These are phyloP conservation scores for Melanotaenia boesemani DNA, from an alignment of 2,797 vertebrate species.

Conservation along the genomic window DNA sequence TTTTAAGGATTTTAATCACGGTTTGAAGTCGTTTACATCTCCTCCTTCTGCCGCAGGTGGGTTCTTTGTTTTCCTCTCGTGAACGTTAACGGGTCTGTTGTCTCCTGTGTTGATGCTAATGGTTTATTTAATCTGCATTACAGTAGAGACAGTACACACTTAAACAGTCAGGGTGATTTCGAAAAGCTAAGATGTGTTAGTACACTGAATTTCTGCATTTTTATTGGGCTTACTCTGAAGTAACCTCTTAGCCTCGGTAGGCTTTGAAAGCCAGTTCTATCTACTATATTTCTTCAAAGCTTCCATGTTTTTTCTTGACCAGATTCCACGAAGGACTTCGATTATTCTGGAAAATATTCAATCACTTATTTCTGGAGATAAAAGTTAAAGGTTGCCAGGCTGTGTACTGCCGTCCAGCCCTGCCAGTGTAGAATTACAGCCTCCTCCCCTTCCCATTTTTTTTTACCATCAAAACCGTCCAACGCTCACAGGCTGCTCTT, in stretches of 20 bases:
- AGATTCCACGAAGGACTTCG: accelerated
- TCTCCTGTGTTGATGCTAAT: accelerated
- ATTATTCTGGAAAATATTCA: background rate
- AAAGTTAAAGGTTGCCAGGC: constrained; percentile 28
- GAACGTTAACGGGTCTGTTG: constrained; percentile 1
- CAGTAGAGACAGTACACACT: accelerated
- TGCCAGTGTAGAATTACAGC: constrained; percentile 74
- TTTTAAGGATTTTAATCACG: constrained; percentile 45
- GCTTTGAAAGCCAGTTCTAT: background rate
- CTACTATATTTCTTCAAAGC: background rate
- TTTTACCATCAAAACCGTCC: constrained; percentile 21
- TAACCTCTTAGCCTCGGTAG: background rate
- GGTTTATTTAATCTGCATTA: accelerated
- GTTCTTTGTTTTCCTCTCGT: constrained; percentile 78
- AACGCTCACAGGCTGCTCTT: constrained; percentile 17
- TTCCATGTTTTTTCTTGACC: background rate
- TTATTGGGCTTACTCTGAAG: background rate
- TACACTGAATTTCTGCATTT: background rate
- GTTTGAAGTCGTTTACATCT: constrained; percentile 58
- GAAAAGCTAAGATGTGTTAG: accelerated
- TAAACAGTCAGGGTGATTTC: accelerated
- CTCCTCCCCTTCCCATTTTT: constrained; percentile 46
- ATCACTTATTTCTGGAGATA: background rate
- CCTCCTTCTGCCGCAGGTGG: constrained; percentile 80
- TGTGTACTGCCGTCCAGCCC: constrained; percentile 39